These are phyloP conservation scores for Athrips mouffetella DNA, from an alignment of 2,888 invertebrate genomes.

Conservation along the genomic window DNA sequence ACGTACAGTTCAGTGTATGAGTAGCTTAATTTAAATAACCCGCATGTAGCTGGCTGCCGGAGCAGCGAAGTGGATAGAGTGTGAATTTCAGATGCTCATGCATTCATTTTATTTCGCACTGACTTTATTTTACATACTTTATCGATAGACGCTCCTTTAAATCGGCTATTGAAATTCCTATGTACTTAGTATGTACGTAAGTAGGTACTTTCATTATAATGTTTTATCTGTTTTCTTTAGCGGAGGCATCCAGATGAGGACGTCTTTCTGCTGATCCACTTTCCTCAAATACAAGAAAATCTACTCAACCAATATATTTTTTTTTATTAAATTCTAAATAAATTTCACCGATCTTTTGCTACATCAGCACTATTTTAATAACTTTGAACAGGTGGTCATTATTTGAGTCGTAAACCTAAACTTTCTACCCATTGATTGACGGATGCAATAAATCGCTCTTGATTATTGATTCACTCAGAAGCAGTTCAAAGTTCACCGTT, in stretches of 20 bases:
- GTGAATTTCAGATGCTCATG: conserved; percentile 43
- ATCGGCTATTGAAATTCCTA: not conserved
- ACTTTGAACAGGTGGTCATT: not conserved
- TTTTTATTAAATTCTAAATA: too few species aligned
- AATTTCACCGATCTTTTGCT: too few species aligned
- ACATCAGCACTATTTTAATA: not conserved
- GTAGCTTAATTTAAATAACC: conserved; percentile 65
- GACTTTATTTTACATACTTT: conserved; percentile 12
- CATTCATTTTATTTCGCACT: conserved; percentile 7
- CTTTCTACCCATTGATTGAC: conserved; percentile 50
- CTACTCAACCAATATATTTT: too few species aligned
- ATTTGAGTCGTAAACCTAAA: conserved; percentile 19
- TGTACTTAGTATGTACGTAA: too few species aligned
- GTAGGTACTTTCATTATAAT: too few species aligned
- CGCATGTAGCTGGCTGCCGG: conserved; percentile 38
- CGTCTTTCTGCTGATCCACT: too few species aligned
- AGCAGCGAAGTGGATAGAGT: conserved; percentile 36
- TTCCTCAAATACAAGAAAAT: too few species aligned
- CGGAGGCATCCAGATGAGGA: too few species aligned
- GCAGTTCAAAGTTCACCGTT: conserved; percentile 52
- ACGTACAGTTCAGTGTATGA: conserved; percentile 52
- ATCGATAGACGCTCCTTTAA: not conserved
- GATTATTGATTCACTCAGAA: conserved; percentile 46
- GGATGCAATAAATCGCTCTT: conserved; percentile 39
- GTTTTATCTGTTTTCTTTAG: too few species aligned